A percentile compares a stretch with the other conserved stretches of the same genome.
phyloP scores from a whole-genome alignment of 2,888 invertebrate genomes.

The Metallyticus violacea region DNA sequence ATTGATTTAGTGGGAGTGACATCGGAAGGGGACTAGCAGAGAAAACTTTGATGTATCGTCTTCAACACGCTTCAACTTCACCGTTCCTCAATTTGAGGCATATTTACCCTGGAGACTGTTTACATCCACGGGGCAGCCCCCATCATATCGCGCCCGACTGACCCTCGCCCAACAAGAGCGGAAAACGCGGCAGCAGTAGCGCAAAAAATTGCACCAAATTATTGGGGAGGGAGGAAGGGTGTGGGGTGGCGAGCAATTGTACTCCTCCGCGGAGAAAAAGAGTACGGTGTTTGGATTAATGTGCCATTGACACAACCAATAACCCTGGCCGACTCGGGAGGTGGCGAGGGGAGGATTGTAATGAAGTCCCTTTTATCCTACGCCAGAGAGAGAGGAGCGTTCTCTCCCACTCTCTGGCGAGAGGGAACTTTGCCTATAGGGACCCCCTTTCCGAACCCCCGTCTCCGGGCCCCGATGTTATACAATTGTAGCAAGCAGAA shows the following conservation, averaged over 20 bases:
- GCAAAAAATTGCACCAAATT: slow-evolving; percentile 23
- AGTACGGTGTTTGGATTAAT: slow-evolving; percentile 20
- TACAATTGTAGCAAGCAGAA: background rate
- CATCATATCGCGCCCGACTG: slow-evolving; percentile 20
- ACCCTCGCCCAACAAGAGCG: slow-evolving; percentile 8
- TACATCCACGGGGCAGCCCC: slow-evolving; percentile 4
- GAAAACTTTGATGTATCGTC: too few relatives aligned
- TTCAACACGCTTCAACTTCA: too few relatives aligned
- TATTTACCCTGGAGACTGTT: background rate
- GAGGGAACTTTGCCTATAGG: slow-evolving; percentile 2
- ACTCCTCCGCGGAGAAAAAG: background rate
- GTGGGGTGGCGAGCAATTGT: background rate
- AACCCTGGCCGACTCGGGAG: slow-evolving; percentile 6
- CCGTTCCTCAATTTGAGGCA: background rate
- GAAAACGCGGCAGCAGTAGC: background rate
- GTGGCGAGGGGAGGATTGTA: background rate
- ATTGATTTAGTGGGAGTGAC: background rate
- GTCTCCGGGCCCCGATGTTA: background rate
- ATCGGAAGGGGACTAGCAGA: too few relatives aligned
- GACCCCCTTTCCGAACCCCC: background rate
- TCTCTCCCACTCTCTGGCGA: background rate
- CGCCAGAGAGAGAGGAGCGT: background rate
- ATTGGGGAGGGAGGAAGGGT: slow-evolving; percentile 6
- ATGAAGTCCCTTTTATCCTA: slow-evolving; percentile 19
- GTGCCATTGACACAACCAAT: slow-evolving; percentile 31